A percentile compares a stretch with the other conserved stretches of the same genome.
These are phyloP conservation scores for Drosophila paracracens DNA, from an alignment of 2,888 invertebrate species.

Conservation along the genomic window DNA sequence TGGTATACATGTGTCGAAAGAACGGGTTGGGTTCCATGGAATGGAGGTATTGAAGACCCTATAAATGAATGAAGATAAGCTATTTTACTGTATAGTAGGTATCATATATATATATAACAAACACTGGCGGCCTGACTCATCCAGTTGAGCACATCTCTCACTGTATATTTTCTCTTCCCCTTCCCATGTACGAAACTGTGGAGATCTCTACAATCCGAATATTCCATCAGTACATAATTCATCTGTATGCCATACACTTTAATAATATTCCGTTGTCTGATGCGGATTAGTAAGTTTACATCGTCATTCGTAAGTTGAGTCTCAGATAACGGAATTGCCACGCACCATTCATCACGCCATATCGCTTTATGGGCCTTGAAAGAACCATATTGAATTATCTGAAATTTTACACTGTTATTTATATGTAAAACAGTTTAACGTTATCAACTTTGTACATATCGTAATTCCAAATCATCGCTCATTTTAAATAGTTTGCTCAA, in stretches of 20 bases:
- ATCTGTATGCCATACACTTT: too few relatives aligned
- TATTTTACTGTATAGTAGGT: too few relatives aligned
- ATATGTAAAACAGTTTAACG: too few relatives aligned
- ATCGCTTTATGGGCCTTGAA: background rate
- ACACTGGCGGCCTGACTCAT: background rate
- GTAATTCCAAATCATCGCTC: too few relatives aligned
- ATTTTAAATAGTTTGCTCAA: too few relatives aligned
- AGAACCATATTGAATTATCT: background rate
- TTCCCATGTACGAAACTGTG: background rate
- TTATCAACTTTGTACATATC: too few relatives aligned
- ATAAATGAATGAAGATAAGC: too few relatives aligned
- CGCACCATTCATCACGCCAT: background rate
- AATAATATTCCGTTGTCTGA: background rate
- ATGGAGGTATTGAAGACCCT: too few relatives aligned
- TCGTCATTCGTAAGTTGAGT: background rate
- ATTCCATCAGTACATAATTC: background rate
- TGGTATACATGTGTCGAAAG: too few relatives aligned
- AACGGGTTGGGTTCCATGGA: too few relatives aligned
- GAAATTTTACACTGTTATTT: too few relatives aligned
- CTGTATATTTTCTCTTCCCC: background rate
- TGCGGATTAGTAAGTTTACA: background rate
- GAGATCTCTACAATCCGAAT: background rate
- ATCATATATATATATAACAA: too few relatives aligned
- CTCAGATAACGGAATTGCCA: background rate
- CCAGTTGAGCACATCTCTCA: constrained; percentile 2